phyloP scores from a whole-genome alignment of 2,797 vertebrate genomes.

The Intellagama lesueurii region DNA sequence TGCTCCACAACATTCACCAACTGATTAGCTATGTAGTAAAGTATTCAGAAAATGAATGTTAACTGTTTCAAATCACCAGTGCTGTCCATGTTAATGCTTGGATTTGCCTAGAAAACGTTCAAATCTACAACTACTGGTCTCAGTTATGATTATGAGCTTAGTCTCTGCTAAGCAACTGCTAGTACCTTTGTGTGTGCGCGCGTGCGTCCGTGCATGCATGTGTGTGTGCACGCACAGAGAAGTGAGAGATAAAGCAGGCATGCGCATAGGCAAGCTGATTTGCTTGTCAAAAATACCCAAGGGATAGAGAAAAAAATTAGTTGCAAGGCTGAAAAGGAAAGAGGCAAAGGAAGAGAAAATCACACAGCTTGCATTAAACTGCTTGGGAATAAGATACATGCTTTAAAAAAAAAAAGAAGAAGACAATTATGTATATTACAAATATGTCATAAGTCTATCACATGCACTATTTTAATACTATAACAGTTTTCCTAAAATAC shows the following conservation, averaged over 20 bases:
- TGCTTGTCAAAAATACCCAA: conserved; percentile 32
- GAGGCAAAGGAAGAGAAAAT: background rate
- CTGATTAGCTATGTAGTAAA: background rate
- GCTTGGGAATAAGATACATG: background rate
- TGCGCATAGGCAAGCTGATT: conserved; percentile 8
- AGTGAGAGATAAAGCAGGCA: conserved; percentile 14
- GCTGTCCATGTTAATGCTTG: conserved; percentile 29
- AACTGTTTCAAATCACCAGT: conserved; percentile 2
- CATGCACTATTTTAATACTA: background rate
- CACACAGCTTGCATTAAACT: background rate
- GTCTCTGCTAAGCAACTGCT: conserved; percentile 27
- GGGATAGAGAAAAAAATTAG: conserved; percentile 6
- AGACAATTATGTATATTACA: background rate
- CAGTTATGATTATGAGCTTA: conserved; percentile 3
- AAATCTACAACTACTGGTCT: background rate
- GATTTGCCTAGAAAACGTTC: background rate
- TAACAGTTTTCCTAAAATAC: background rate
- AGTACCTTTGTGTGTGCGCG: background rate
- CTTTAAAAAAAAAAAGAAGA: background rate
- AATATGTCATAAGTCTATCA: background rate
- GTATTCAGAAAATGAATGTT: background rate
- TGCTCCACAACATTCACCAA: background rate
- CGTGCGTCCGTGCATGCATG: background rate
- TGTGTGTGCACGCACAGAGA: background rate
- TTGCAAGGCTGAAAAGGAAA: conserved; percentile 49